Evolutionary conservation across 2,113 vertebrate genomes (phyloP).

Genomic region (Fregetta grallaria): DNA sequence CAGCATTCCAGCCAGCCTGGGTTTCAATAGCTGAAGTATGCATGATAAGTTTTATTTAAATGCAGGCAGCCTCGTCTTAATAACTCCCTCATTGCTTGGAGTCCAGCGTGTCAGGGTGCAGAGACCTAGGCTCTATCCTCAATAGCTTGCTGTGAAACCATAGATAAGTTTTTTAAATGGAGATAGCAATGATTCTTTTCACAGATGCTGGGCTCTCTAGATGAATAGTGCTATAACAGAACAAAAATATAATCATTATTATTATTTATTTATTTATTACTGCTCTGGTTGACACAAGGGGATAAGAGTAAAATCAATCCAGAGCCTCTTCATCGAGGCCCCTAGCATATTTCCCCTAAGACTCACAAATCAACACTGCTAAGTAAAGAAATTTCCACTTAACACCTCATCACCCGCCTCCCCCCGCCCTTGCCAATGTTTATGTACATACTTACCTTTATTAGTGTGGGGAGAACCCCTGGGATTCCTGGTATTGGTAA

Average conservation of each 20-base stretch:
- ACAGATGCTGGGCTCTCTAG: not conserved
- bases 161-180: not conserved
- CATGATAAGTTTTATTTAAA: slow-evolving; percentile 9
- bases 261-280: not conserved
- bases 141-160: not conserved
- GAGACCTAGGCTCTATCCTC: not conserved
- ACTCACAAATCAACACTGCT: slow-evolving; percentile 10
- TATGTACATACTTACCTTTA: not conserved
- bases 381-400: slow-evolving; percentile 42
- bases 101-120: not conserved
- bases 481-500: not conserved
- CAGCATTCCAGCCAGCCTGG: slow-evolving; percentile 23
- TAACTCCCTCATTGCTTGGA: not conserved
- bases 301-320: not conserved
- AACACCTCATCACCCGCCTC: slow-evolving; percentile 6
- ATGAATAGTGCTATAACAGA: not conserved
- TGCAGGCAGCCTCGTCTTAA: not conserved
- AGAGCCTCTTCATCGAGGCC: not conserved
- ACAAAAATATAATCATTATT: not conserved
- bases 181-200: not conserved
- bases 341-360: not conserved
- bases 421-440: not conserved
- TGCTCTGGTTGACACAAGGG: not conserved
- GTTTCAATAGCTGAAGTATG: not conserved
- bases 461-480: not conserved